Evolutionary conservation across 2,888 invertebrate genomes (phyloP).

Genomic region (Ashinkailepas kermadecensis): DNA sequence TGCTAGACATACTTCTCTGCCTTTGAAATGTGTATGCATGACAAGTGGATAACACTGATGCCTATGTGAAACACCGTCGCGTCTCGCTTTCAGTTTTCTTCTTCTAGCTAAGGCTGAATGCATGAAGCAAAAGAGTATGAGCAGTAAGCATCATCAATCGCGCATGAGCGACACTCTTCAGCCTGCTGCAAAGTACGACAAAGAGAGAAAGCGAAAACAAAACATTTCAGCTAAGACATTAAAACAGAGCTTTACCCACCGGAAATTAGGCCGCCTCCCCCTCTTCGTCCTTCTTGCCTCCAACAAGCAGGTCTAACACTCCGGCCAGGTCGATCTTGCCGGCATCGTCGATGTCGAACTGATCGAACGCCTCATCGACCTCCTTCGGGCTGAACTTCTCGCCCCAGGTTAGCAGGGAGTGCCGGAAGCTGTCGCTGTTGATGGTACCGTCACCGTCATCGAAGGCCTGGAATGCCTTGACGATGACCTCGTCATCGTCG

Average conservation of each 20-base stretch:
- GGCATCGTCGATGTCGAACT: constrained; percentile 84
- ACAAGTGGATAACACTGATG: too few relatives aligned
- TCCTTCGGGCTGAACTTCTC: constrained; percentile 84
- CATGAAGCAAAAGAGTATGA: too few relatives aligned
- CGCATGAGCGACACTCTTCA: too few relatives aligned
- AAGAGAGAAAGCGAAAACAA: too few relatives aligned
- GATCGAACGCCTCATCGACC: constrained; percentile 85
- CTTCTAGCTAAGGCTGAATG: too few relatives aligned
- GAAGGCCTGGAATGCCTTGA: constrained; percentile 86
- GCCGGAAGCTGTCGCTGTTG: constrained; percentile 74
- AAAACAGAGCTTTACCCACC: neutral
- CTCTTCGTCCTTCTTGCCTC: constrained; percentile 73
- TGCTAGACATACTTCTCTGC: too few relatives aligned
- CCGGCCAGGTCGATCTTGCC: constrained; percentile 81
- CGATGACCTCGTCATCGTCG: constrained; percentile 86
- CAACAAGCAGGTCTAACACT: constrained; percentile 80
- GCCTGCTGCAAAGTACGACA: too few relatives aligned
- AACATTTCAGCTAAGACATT: too few relatives aligned
- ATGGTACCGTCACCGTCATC: constrained; percentile 61
- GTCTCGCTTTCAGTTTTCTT: too few relatives aligned
- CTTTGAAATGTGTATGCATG: too few relatives aligned
- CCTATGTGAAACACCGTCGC: too few relatives aligned
- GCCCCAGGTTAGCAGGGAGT: constrained; percentile 86
- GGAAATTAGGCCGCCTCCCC: constrained; percentile 40
- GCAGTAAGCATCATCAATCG: too few relatives aligned